phyloP scores from a whole-genome alignment of 23 tunicate genomes.

The Botrylloides violaceus region DNA sequence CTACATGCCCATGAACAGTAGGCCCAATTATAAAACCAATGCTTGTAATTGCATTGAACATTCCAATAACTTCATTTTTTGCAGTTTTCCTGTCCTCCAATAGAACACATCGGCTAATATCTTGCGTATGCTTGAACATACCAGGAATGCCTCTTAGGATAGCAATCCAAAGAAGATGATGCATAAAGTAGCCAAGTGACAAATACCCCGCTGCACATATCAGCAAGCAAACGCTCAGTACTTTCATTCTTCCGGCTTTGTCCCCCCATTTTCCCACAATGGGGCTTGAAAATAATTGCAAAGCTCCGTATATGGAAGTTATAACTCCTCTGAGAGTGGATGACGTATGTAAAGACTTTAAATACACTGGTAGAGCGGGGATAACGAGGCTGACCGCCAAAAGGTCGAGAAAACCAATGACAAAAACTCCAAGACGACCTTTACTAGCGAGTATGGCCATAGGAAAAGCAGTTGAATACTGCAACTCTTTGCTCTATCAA shows the following conservation, averaged over 20 bases:
- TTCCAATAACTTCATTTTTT: constrained; percentile 29
- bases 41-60: constrained; percentile 50
- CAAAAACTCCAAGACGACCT: not conserved
- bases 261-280: constrained; percentile 44
- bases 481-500: too few species aligned
- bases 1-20: constrained; percentile 31
- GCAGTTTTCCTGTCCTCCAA: constrained; percentile 6
- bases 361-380: constrained; percentile 44
- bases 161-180: constrained; percentile 17
- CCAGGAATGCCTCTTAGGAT: constrained; percentile 34
- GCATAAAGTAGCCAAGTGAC: constrained; percentile 7
- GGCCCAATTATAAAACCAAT: constrained; percentile 65
- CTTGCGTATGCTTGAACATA: constrained; percentile 64
- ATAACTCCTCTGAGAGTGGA: constrained; percentile 43
- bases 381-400: constrained; percentile 49
- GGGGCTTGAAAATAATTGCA: constrained; percentile 62
- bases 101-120: constrained; percentile 35
- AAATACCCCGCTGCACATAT: constrained; percentile 32
- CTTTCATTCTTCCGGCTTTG: constrained; percentile 23
- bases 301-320: constrained; percentile 51
- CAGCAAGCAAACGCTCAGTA: constrained; percentile 27
- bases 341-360: constrained; percentile 30
- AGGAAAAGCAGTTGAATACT: too few species aligned
- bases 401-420: constrained; percentile 32
- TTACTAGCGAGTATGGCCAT: too few species aligned